phyloP scores from a whole-genome alignment of 1,140 invertebrate species.

The Halictus rubicundus region DNA sequence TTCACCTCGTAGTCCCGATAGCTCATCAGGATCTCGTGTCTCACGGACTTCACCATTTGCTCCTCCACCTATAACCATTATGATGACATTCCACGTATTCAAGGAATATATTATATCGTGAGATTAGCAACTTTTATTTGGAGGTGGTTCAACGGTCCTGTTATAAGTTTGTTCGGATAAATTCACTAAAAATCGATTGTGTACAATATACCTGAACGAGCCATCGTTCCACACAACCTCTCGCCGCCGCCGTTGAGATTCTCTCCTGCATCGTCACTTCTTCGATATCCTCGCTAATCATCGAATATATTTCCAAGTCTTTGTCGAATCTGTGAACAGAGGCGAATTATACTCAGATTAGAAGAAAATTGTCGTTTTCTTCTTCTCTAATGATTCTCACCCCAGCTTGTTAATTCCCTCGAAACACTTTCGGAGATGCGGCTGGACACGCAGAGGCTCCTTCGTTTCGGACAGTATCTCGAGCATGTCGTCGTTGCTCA shows the following conservation, averaged over 20 bases:
- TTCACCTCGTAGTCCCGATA: slow-evolving; percentile 86
- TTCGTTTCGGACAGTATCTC: slow-evolving; percentile 97
- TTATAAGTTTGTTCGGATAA: too few relatives aligned
- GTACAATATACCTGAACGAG: slow-evolving; percentile 86
- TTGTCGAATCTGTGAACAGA: slow-evolving; percentile 83
- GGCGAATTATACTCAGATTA: too few relatives aligned
- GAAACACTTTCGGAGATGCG: slow-evolving; percentile 96
- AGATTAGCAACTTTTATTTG: too few relatives aligned
- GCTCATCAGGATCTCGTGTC: slow-evolving; percentile 87
- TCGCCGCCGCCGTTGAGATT: slow-evolving; percentile 89
- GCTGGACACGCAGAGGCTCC: slow-evolving; percentile 92
- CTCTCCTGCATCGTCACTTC: slow-evolving; percentile 85
- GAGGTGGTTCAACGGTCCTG: too few relatives aligned
- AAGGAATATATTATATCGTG: too few relatives aligned
- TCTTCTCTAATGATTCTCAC: slow-evolving; percentile 65
- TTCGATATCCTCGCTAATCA: slow-evolving; percentile 93
- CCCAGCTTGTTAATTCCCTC: slow-evolving; percentile 81
- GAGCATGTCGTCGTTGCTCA: slow-evolving; percentile 97
- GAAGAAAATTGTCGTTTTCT: neutral
- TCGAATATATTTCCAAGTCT: slow-evolving; percentile 89
- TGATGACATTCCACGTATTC: too few relatives aligned
- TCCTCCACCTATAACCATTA: slow-evolving; percentile 85
- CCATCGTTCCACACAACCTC: slow-evolving; percentile 96
- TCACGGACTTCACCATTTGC: slow-evolving; percentile 89
- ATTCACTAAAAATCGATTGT: too few relatives aligned